Evolutionary conservation across 2,113 vertebrate species (phyloP).

Genomic region (Ophiodon elongatus): DNA sequence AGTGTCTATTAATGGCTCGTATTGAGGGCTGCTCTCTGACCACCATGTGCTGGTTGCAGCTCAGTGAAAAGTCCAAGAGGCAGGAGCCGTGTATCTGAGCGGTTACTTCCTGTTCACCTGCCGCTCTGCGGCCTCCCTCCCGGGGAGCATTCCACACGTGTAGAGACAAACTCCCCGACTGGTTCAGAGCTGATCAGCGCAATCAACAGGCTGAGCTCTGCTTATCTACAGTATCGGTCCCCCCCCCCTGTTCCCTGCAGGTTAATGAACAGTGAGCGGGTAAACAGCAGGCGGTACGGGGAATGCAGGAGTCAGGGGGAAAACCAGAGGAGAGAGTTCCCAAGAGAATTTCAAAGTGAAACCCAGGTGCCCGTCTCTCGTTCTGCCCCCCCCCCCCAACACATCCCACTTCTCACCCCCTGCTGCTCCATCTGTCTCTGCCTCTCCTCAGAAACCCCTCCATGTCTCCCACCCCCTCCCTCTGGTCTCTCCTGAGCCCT

Average conservation of each 20-base stretch:
- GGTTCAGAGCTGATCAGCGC: conserved; percentile 1
- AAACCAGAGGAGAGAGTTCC: conserved; percentile 22
- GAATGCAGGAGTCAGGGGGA: background rate
- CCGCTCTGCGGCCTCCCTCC: background rate
- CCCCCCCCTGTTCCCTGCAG: background rate
- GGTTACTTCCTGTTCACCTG: background rate
- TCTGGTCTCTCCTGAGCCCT: too few species aligned
- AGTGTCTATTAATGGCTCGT: background rate
- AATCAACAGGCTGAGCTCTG: background rate
- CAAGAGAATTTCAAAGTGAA: conserved; percentile 8
- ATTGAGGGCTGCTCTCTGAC: background rate
- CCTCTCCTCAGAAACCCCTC: conserved; percentile 14
- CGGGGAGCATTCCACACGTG: conserved; percentile 17
- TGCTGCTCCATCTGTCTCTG: conserved; percentile 33
- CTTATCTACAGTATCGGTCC: conserved; percentile 55
- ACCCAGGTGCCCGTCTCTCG: background rate
- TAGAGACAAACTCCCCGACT: conserved; percentile 15
- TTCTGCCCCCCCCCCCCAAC: background rate
- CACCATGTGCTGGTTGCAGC: background rate
- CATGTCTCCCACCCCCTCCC: background rate
- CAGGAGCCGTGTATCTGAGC: background rate
- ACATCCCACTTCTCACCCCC: background rate
- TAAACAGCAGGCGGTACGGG: conserved; percentile 42
- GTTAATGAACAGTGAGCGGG: conserved; percentile 63
- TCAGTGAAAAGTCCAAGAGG: background rate